Conservation (phyloP, 2,888 invertebrate species). For the Crossocerus cetratus region DNA sequence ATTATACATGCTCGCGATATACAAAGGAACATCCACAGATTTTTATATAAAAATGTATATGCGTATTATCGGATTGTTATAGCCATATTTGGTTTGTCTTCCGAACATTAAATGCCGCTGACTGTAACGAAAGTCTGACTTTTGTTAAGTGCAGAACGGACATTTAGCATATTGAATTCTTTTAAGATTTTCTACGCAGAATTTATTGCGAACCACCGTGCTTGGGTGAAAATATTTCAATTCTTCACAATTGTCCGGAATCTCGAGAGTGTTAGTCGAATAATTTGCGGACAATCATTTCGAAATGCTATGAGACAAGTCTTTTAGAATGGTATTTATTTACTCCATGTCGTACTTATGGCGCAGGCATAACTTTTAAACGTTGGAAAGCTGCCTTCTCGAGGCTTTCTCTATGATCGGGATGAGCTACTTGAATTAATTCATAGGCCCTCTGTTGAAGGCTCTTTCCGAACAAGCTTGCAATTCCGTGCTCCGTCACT, state of each 20-base stretch:
- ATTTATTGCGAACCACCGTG: not conserved
- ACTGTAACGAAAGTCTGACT: slow-evolving; percentile 12
- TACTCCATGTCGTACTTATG: slow-evolving; percentile 50
- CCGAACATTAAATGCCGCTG: slow-evolving; percentile 14
- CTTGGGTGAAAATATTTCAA: not conserved
- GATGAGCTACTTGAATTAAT: slow-evolving; percentile 83
- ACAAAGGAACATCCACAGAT: slow-evolving; percentile 37
- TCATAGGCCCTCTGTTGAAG: slow-evolving; percentile 83
- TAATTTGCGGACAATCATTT: slow-evolving; percentile 14
- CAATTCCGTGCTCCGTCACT: slow-evolving; percentile 84
- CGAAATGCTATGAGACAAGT: slow-evolving; percentile 49
- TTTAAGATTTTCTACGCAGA: too few species aligned
- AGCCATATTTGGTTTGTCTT: slow-evolving; percentile 8
- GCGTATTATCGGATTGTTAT: slow-evolving; percentile 14
- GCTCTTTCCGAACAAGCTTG: slow-evolving; percentile 83
- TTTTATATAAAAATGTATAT: slow-evolving; percentile 52
- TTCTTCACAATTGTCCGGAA: not conserved
- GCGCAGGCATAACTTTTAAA: slow-evolving; percentile 75
- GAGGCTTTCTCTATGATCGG: slow-evolving; percentile 80
- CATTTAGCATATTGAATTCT: not conserved
- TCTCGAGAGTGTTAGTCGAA: slow-evolving; percentile 9
- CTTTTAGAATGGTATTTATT: slow-evolving; percentile 1
- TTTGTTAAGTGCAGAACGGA: not conserved
- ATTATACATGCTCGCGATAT: slow-evolving; percentile 42
- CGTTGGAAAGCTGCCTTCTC: slow-evolving; percentile 83